Percentiles rank a stretch among this genome's conserved stretches.
Conservation (phyloP, 37 sponge, comb jelly and placozoan genomes). For the Geodia barretti region DNA sequence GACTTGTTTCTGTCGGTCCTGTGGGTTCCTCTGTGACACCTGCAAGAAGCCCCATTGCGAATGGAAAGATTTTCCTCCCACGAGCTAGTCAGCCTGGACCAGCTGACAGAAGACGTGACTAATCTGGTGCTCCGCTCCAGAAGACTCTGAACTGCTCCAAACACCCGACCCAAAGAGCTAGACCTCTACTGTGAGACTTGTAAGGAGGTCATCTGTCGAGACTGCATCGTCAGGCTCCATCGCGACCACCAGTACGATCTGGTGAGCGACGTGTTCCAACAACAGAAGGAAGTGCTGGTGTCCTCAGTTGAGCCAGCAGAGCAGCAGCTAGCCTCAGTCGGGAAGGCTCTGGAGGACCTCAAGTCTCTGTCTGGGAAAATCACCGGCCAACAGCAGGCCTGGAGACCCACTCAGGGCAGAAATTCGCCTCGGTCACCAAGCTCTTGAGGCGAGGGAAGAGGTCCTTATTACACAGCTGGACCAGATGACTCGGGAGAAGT, state of each 20-base stretch:
- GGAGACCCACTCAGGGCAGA: not conserved
- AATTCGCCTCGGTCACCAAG: conserved; percentile 15
- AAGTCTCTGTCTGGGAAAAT: not conserved
- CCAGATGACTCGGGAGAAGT: conserved; percentile 6
- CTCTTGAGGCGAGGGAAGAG: conserved; percentile 15
- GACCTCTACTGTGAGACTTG: conserved; percentile 56
- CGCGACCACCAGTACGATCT: conserved; percentile 21
- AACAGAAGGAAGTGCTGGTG: conserved; percentile 13
- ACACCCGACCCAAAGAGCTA: conserved; percentile 23
- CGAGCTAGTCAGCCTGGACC: not conserved
- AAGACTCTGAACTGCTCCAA: conserved; percentile 4
- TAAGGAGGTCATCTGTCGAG: conserved; percentile 31
- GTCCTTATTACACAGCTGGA: conserved; percentile 9
- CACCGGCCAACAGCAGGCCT: conserved; percentile 7
- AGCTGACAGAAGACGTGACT: not conserved
- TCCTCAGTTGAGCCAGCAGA: conserved; percentile 8
- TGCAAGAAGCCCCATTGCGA: too few relatives aligned
- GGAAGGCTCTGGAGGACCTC: not conserved
- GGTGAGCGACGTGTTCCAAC: conserved; percentile 16
- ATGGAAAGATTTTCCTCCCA: too few relatives aligned
- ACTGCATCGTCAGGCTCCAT: conserved; percentile 26
- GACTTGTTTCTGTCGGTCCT: not conserved
- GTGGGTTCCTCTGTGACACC: too few relatives aligned
- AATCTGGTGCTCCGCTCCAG: not conserved
- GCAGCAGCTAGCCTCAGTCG: conserved; percentile 6